phyloP scores from a whole-genome alignment of 2,888 invertebrate genomes.

The Rhagium mordax region DNA sequence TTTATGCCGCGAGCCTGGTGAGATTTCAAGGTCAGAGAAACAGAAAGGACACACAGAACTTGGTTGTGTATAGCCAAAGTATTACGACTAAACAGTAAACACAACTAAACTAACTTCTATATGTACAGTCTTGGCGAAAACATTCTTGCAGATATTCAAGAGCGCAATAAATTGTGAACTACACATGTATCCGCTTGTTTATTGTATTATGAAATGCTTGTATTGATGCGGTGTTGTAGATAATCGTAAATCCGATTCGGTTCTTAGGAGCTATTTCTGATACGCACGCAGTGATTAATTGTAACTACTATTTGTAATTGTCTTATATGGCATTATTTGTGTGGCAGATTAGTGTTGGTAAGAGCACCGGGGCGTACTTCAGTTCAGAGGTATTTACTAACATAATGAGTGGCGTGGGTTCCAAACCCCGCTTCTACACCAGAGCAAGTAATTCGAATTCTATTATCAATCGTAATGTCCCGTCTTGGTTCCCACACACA shows the following conservation, averaged over 20 bases:
- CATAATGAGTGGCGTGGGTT: too few relatives aligned
- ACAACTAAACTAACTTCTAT: slow-evolving; percentile 18
- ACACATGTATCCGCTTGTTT: background rate
- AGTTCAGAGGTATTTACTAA: too few relatives aligned
- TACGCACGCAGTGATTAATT: background rate
- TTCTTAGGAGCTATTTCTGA: background rate
- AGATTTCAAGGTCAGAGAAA: slow-evolving; percentile 53
- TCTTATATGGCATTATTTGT: too few relatives aligned
- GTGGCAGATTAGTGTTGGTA: background rate
- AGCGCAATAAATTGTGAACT: background rate
- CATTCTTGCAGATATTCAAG: background rate
- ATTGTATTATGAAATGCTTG: background rate
- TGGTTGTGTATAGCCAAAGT: slow-evolving; percentile 11
- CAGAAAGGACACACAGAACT: slow-evolving; percentile 49
- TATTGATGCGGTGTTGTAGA: background rate
- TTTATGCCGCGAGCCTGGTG: slow-evolving; percentile 48
- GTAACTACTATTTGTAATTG: background rate
- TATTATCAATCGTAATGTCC: too few relatives aligned
- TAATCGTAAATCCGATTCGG: background rate
- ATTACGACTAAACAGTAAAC: slow-evolving; percentile 25
- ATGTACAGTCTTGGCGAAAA: slow-evolving; percentile 14
- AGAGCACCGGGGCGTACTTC: too few relatives aligned
- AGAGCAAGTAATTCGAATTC: too few relatives aligned
- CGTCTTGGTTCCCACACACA: too few relatives aligned
- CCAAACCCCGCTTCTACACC: too few relatives aligned